phyloP scores from a whole-genome alignment of 1,140 invertebrate species.

The Cheumatopsyche charites region DNA sequence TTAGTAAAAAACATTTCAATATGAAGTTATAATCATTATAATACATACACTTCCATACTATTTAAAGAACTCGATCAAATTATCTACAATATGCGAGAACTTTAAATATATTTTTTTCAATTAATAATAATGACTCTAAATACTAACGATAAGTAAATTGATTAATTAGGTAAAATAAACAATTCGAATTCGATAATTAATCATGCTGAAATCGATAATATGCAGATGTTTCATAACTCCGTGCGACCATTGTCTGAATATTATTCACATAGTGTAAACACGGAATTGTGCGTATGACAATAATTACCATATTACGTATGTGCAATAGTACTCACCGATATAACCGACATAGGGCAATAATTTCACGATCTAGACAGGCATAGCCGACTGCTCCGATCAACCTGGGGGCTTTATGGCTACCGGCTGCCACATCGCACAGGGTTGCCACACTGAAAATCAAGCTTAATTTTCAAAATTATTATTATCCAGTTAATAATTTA shows the following conservation, averaged over 20 bases:
- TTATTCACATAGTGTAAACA: conserved; percentile 8
- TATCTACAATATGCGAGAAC: too few relatives aligned
- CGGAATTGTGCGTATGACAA: conserved; percentile 28
- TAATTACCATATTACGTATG: conserved; percentile 44
- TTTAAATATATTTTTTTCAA: too few relatives aligned
- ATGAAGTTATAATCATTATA: too few relatives aligned
- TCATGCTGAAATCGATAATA: neutral
- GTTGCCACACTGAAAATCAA: conserved; percentile 30
- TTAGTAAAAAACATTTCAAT: too few relatives aligned
- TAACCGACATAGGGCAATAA: conserved; percentile 47
- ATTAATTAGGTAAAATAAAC: too few relatives aligned
- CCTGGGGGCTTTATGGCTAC: conserved; percentile 49
- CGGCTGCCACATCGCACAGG: conserved; percentile 37
- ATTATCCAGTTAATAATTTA: too few relatives aligned
- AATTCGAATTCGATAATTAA: neutral
- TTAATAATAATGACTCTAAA: too few relatives aligned
- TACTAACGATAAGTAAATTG: too few relatives aligned
- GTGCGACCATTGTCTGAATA: neutral
- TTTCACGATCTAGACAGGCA: conserved; percentile 47
- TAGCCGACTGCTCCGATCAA: conserved; percentile 47
- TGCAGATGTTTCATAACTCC: neutral
- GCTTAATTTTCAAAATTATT: too few relatives aligned
- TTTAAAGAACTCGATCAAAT: too few relatives aligned
- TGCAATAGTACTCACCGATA: conserved; percentile 37
- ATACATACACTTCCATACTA: too few relatives aligned